Evolutionary conservation across 2,888 invertebrate genomes (phyloP).

Genomic region (Lepeophtheirus nordmannii): DNA sequence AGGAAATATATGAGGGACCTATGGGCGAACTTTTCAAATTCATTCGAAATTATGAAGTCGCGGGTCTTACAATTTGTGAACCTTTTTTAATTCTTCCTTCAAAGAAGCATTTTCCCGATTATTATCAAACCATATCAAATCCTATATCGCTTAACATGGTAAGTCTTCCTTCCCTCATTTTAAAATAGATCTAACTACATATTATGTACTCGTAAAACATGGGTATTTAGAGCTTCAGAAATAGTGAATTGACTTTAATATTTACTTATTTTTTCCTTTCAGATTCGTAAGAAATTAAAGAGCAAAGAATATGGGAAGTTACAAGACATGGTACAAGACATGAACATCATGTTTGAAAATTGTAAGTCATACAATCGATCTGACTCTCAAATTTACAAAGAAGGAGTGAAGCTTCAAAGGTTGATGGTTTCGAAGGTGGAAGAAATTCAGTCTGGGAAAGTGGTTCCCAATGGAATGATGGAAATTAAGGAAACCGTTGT

Average conservation of each 20-base stretch:
- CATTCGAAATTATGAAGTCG: slow-evolving; percentile 40
- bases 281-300: slow-evolving; percentile 55
- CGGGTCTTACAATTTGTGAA: slow-evolving; percentile 23
- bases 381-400: slow-evolving; percentile 65
- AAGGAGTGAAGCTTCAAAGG: slow-evolving; percentile 67
- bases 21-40: slow-evolving; percentile 80
- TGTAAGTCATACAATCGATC: slow-evolving; percentile 75
- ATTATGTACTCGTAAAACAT: too few relatives aligned
- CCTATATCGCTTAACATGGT: slow-evolving; percentile 89
- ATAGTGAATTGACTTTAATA: background rate
- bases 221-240: too few relatives aligned
- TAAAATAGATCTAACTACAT: background rate
- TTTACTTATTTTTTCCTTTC: slow-evolving; percentile 33
- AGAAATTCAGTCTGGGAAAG: slow-evolving; percentile 45
- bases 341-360: slow-evolving; percentile 93
- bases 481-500: background rate
- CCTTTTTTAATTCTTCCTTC: slow-evolving; percentile 28
- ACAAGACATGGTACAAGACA: slow-evolving; percentile 75
- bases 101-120: slow-evolving; percentile 81
- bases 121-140: slow-evolving; percentile 88
- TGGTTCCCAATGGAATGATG: slow-evolving; percentile 27
- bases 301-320: slow-evolving; percentile 65
- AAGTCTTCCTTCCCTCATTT: slow-evolving; percentile 25
- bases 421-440: slow-evolving; percentile 64
- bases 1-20: slow-evolving; percentile 45